These are phyloP conservation scores for Eulithis prunata DNA, from an alignment of 2,888 invertebrate genomes.

Conservation along the genomic window DNA sequence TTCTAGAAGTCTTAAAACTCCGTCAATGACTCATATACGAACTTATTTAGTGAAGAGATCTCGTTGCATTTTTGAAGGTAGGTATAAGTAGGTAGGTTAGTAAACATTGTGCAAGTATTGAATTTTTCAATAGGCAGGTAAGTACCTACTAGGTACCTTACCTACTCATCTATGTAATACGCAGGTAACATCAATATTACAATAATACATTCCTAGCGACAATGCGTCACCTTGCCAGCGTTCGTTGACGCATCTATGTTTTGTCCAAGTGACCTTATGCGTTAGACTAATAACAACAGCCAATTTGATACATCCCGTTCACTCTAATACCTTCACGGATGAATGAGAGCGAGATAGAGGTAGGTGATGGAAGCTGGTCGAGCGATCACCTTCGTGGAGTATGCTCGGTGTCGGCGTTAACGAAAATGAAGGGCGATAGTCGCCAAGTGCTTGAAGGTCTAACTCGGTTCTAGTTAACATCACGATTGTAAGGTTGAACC, in stretches of 20 bases:
- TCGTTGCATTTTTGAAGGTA: slow-evolving; percentile 55
- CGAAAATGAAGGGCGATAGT: slow-evolving; percentile 81
- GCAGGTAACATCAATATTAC: slow-evolving; percentile 63
- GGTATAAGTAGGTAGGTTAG: slow-evolving; percentile 38
- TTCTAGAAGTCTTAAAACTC: too few relatives aligned
- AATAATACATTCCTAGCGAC: slow-evolving; percentile 80
- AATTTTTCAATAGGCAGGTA: slow-evolving; percentile 47
- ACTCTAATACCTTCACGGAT: slow-evolving; percentile 53
- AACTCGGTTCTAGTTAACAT: slow-evolving; percentile 63
- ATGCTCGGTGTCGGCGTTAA: slow-evolving; percentile 77
- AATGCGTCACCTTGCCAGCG: slow-evolving; percentile 81
- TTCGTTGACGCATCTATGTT: slow-evolving; percentile 82
- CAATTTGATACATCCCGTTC: slow-evolving; percentile 71
- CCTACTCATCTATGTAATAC: slow-evolving; percentile 45
- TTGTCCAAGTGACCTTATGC: slow-evolving; percentile 81
- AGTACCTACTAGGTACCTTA: too few relatives aligned
- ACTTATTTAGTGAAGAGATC: slow-evolving; percentile 21
- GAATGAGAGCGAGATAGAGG: slow-evolving; percentile 63
- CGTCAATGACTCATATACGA: too few relatives aligned
- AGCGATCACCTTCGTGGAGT: slow-evolving; percentile 75
- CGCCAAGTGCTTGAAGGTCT: slow-evolving; percentile 74
- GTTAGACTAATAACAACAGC: slow-evolving; percentile 73
- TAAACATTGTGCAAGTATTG: slow-evolving; percentile 43
- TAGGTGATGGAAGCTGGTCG: slow-evolving; percentile 63
- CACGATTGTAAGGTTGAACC: slow-evolving; percentile 49